These are phyloP conservation scores for Pachypsylla venusta DNA, from an alignment of 1,140 invertebrate genomes.

Conservation along the genomic window DNA sequence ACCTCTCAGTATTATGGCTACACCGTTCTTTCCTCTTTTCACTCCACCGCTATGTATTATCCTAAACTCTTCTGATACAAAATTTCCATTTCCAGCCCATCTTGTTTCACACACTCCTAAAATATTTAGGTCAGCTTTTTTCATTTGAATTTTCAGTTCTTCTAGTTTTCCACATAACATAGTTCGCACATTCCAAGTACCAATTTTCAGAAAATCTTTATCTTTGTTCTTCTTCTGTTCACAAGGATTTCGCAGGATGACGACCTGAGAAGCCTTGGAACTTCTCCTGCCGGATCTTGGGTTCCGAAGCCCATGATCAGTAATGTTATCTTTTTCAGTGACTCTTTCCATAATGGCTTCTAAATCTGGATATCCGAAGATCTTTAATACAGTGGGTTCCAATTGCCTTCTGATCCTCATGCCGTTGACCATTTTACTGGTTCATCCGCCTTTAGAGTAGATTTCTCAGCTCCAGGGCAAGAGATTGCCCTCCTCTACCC, in stretches of 20 bases:
- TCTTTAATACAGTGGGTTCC: conserved; percentile 7
- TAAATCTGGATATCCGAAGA: too few relatives aligned
- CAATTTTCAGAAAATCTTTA: background rate
- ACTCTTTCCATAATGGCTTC: too few relatives aligned
- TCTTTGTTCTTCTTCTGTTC: background rate
- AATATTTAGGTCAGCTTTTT: conserved; percentile 9
- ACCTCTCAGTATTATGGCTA: background rate
- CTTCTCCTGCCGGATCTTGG: background rate
- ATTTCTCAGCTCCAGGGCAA: conserved; percentile 1
- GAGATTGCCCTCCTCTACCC: background rate
- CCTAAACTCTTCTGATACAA: conserved; percentile 25
- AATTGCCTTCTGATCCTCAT: too few relatives aligned
- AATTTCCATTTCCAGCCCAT: conserved; percentile 15
- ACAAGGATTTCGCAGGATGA: background rate
- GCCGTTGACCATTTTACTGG: too few relatives aligned
- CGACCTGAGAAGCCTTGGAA: conserved; percentile 1
- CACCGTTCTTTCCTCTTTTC: background rate
- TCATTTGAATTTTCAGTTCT: conserved; percentile 7
- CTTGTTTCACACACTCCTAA: conserved; percentile 8
- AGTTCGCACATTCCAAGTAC: background rate
- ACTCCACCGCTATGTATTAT: conserved; percentile 11
- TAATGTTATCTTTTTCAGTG: background rate
- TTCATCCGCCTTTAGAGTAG: conserved; percentile 1
- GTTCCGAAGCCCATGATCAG: background rate
- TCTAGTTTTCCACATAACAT: conserved; percentile 8